phyloP scores from a whole-genome alignment of 1,140 invertebrate genomes.

The Drosophila arawakana region DNA sequence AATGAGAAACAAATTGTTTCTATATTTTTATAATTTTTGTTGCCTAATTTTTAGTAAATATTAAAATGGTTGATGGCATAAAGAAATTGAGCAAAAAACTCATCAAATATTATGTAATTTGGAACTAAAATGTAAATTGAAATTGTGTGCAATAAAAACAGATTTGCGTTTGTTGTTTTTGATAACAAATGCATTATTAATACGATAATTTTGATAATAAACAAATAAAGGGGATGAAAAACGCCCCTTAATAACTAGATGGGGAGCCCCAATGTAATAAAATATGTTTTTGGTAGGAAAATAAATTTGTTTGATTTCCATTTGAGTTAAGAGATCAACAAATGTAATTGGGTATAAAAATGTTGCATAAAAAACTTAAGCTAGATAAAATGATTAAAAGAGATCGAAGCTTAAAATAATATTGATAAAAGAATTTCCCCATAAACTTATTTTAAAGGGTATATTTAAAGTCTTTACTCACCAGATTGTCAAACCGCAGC shows the following conservation, averaged over 20 bases:
- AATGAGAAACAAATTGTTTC: constrained; percentile 16
- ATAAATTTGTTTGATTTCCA: constrained; percentile 12
- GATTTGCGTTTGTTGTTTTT: constrained; percentile 18
- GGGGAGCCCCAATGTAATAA: not conserved
- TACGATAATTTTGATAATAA: constrained; percentile 24
- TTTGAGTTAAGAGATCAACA: constrained; percentile 13
- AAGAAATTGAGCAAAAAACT: constrained; percentile 56
- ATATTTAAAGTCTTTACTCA: constrained; percentile 84
- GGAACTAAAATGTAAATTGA: constrained; percentile 34
- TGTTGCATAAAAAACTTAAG: not conserved
- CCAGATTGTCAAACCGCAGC: constrained; percentile 86
- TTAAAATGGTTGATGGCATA: constrained; percentile 41
- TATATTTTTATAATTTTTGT: constrained; percentile 19
- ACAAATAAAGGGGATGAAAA: constrained; percentile 5
- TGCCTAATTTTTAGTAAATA: constrained; percentile 48
- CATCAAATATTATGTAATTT: constrained; percentile 34
- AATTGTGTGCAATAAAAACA: constrained; percentile 25
- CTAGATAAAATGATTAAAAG: constrained; percentile 4
- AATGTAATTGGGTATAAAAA: not conserved
- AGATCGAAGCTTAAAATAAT: not conserved
- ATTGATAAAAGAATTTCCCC: not conserved
- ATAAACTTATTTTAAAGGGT: constrained; percentile 53
- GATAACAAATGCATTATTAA: constrained; percentile 14
- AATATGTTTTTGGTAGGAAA: constrained; percentile 2
- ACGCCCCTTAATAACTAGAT: too few species aligned